phyloP scores from a whole-genome alignment of 2,888 invertebrate genomes.

The Meghimatium bilineatum region DNA sequence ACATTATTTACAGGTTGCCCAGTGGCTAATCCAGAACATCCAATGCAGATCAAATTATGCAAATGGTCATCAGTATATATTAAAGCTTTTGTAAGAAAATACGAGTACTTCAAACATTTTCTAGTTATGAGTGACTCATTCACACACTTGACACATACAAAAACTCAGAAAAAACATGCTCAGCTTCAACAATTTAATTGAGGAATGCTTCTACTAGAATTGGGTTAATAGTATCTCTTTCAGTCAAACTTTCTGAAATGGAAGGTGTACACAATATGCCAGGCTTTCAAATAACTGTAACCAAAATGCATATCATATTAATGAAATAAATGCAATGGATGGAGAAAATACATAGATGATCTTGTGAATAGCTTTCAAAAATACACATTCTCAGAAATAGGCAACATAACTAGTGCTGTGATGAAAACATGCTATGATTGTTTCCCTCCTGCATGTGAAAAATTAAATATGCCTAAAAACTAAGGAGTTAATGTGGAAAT shows the following conservation, averaged over 20 bases:
- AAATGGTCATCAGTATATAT: slow-evolving; percentile 20
- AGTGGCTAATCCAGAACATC: slow-evolving; percentile 34
- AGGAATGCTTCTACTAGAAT: slow-evolving; percentile 28
- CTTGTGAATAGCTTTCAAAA: slow-evolving; percentile 25
- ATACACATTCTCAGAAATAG: slow-evolving; percentile 29
- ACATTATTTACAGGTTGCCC: slow-evolving; percentile 40
- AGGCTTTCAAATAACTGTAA: slow-evolving; percentile 40
- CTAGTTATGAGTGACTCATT: slow-evolving; percentile 34
- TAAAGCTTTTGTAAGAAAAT: slow-evolving; percentile 35
- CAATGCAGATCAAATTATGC: slow-evolving; percentile 41
- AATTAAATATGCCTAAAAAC: slow-evolving; percentile 2
- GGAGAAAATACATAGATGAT: neutral
- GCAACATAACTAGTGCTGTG: slow-evolving; percentile 20
- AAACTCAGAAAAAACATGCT: slow-evolving; percentile 38
- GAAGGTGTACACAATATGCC: slow-evolving; percentile 47
- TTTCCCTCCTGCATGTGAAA: neutral
- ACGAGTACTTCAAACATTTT: slow-evolving; percentile 26
- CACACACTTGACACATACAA: slow-evolving; percentile 9
- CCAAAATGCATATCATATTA: slow-evolving; percentile 46
- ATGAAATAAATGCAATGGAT: slow-evolving; percentile 32
- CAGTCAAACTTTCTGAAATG: slow-evolving; percentile 29
- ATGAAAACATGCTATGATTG: slow-evolving; percentile 20
- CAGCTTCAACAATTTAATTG: slow-evolving; percentile 11
- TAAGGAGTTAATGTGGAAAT: too few relatives aligned
- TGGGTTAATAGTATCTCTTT: slow-evolving; percentile 34